These are phyloP conservation scores for Dermatemys mawii DNA, from an alignment of 2,113 vertebrate genomes.

Conservation along the genomic window DNA sequence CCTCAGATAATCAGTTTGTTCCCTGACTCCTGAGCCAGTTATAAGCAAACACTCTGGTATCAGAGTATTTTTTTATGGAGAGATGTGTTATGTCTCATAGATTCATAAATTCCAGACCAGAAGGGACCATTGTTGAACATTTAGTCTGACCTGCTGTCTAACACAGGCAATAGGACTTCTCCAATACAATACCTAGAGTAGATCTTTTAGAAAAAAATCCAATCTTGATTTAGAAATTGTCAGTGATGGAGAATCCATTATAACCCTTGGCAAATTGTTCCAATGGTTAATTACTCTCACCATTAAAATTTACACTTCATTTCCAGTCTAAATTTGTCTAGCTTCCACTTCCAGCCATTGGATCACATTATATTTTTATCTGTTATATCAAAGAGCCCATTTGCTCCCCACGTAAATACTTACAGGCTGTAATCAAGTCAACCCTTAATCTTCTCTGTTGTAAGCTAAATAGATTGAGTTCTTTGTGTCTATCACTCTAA, in stretches of 20 bases:
- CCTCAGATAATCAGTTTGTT: neutral
- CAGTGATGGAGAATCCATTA: neutral
- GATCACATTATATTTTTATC: neutral
- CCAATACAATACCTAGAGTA: neutral
- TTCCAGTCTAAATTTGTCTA: neutral
- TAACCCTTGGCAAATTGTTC: neutral
- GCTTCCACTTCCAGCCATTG: neutral
- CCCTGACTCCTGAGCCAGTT: neutral
- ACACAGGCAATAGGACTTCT: neutral
- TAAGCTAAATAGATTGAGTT: neutral
- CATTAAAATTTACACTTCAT: neutral
- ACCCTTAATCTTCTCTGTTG: neutral
- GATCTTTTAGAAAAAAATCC: neutral
- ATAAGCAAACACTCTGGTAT: neutral
- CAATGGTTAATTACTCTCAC: neutral
- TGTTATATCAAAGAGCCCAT: neutral
- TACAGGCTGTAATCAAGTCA: neutral
- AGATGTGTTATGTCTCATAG: neutral
- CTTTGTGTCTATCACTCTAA: neutral
- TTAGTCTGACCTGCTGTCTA: neutral
- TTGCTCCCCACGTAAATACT: neutral
- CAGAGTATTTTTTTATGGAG: neutral
- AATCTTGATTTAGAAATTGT: neutral
- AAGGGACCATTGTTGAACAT: neutral
- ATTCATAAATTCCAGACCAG: neutral